These are phyloP conservation scores for Sebastes trivittatus DNA, from an alignment of 2,797 vertebrate species.

Conservation along the genomic window DNA sequence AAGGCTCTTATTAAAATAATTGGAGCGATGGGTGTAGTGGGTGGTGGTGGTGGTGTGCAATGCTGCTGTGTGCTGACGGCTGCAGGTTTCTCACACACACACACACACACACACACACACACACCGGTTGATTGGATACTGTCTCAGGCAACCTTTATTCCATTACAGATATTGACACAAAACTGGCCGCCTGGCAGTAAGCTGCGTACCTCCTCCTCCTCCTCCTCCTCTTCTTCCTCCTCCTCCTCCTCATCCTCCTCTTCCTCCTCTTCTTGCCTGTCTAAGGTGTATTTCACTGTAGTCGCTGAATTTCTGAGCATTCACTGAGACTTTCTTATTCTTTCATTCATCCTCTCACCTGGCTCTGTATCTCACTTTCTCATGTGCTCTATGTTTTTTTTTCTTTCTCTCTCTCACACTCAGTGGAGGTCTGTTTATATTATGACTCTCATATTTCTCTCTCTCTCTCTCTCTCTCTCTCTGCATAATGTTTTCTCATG, in stretches of 20 bases:
- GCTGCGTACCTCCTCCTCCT: background rate
- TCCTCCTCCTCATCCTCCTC: background rate
- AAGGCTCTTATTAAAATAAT: slow-evolving; percentile 13
- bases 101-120: slow-evolving; percentile 22
- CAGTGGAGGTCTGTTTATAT: slow-evolving; percentile 56
- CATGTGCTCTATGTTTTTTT: slow-evolving; percentile 9
- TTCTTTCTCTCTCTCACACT: slow-evolving; percentile 18
- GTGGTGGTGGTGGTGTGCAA: background rate
- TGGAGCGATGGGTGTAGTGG: background rate
- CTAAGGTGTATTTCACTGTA: slow-evolving; percentile 2
- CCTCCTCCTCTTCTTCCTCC: background rate
- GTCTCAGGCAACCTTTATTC: slow-evolving; percentile 54
- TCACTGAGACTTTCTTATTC: slow-evolving; percentile 6
- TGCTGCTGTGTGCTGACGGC: slow-evolving; percentile 45
- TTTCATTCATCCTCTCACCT: slow-evolving; percentile 58
- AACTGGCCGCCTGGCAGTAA: slow-evolving; percentile 23
- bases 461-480: background rate
- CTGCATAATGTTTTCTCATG: slow-evolving; percentile 39
- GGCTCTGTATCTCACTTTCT: slow-evolving; percentile 41
- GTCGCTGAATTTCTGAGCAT: background rate
- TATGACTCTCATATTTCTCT: slow-evolving; percentile 65
- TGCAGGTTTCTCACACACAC: slow-evolving; percentile 30
- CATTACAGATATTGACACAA: slow-evolving; percentile 70
- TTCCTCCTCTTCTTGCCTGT: background rate
- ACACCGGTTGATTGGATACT: slow-evolving; percentile 47